Conservation (phyloP, 2,888 invertebrate genomes). For the Conomelus anceps region DNA sequence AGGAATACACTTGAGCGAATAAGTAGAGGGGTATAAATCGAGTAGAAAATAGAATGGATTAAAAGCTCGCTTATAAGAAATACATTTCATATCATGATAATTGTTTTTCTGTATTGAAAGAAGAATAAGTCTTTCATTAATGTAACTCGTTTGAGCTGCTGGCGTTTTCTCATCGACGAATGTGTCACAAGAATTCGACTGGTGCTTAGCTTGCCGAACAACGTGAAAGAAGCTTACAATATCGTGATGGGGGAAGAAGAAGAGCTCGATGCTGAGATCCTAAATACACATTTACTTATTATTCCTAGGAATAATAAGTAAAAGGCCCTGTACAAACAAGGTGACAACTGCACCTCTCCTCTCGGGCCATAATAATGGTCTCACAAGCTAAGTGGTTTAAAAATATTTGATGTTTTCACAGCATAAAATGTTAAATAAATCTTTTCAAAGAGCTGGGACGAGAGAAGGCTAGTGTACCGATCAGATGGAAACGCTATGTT, state of each 20-base stretch:
- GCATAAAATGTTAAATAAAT: constrained; percentile 25
- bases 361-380: neutral
- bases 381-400: constrained; percentile 22
- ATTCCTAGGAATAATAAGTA: neutral
- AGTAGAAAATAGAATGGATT: too few species aligned
- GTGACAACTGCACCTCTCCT: constrained; percentile 7
- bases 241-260: neutral
- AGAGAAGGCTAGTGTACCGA: neutral
- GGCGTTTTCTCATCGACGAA: neutral
- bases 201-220: neutral
- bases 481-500: neutral
- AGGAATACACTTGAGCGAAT: too few species aligned
- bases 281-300: constrained; percentile 9
- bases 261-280: too few species aligned
- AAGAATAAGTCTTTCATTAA: neutral
- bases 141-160: neutral
- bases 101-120: neutral
- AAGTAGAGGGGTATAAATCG: too few species aligned
- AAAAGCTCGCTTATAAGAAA: too few species aligned
- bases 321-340: constrained; percentile 7
- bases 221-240: too few species aligned
- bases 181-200: neutral
- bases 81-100: too few species aligned
- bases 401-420: constrained; percentile 26
- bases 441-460: neutral